These are phyloP conservation scores for Elanoides forficatus DNA, from an alignment of 2,113 vertebrate genomes.

Conservation along the genomic window DNA sequence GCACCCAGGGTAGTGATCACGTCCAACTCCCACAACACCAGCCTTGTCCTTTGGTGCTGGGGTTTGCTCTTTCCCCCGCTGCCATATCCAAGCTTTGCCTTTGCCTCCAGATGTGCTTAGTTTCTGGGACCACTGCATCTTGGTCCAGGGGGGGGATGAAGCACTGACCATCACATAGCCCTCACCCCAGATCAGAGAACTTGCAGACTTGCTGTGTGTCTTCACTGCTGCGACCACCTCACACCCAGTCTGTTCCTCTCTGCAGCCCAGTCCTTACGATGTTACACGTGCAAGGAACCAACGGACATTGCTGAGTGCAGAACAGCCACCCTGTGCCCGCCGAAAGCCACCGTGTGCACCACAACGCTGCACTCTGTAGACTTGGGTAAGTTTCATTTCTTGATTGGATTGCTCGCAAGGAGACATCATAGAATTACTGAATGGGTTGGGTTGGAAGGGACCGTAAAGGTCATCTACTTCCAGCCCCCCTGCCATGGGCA, in stretches of 20 bases:
- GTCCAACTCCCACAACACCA: neutral
- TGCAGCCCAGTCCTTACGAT: constrained; percentile 15
- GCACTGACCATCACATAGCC: neutral
- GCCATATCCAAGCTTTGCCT: neutral
- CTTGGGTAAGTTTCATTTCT: neutral
- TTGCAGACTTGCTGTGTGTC: neutral
- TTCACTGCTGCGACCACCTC: neutral
- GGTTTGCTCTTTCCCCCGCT: accelerated
- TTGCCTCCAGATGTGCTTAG: neutral
- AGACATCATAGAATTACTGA: neutral
- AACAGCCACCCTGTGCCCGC: neutral
- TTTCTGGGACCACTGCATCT: neutral
- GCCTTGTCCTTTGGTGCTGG: neutral
- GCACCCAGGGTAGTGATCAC: too few species aligned
- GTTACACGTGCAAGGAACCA: constrained; percentile 28
- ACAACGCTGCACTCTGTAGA: neutral
- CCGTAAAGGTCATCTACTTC: accelerated
- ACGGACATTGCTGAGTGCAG: neutral
- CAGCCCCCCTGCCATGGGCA: accelerated
- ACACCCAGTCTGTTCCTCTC: neutral
- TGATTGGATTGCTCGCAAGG: accelerated
- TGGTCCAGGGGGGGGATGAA: neutral
- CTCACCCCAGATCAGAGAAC: neutral
- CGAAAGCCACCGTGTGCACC: neutral
- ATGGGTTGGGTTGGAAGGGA: neutral